Evolutionary conservation across 2,888 invertebrate genomes (phyloP).

Genomic region (Hypomecis atomaria): DNA sequence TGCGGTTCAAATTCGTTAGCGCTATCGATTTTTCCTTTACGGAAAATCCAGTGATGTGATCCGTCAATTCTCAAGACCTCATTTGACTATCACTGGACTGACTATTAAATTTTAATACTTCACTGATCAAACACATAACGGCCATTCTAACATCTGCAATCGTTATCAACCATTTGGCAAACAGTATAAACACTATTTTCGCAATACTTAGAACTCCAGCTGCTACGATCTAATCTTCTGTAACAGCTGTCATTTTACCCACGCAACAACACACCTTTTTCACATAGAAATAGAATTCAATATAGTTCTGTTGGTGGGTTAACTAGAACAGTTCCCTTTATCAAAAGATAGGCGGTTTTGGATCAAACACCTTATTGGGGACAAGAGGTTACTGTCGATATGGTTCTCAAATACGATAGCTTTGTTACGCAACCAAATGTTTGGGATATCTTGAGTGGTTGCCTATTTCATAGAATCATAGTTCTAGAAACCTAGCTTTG

Average conservation of each 20-base stretch:
- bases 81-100: no score
- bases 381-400: constrained; percentile 28
- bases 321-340: constrained; percentile 36
- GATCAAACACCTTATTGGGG: constrained; percentile 40
- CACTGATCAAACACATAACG: background rate
- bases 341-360: constrained; percentile 42
- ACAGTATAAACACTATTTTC: constrained; percentile 12
- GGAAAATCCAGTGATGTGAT: no score
- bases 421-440: constrained; percentile 11
- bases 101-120: no score
- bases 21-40: no score
- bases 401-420: constrained; percentile 15
- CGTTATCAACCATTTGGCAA: constrained; percentile 33
- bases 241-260: constrained; percentile 36
- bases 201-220: constrained; percentile 31
- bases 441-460: constrained; percentile 14
- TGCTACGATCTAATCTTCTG: constrained; percentile 41
- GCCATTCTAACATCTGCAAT: constrained; percentile 7
- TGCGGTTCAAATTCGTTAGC: no score
- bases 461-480: background rate
- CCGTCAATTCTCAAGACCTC: no score
- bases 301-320: constrained; percentile 20
- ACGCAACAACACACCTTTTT: constrained; percentile 16
- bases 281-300: constrained; percentile 17
- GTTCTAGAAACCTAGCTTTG: background rate